Base-by-base conservation (phyloP, 2,888 invertebrate species). In the Pycnomerus fuliginosus region DNA sequence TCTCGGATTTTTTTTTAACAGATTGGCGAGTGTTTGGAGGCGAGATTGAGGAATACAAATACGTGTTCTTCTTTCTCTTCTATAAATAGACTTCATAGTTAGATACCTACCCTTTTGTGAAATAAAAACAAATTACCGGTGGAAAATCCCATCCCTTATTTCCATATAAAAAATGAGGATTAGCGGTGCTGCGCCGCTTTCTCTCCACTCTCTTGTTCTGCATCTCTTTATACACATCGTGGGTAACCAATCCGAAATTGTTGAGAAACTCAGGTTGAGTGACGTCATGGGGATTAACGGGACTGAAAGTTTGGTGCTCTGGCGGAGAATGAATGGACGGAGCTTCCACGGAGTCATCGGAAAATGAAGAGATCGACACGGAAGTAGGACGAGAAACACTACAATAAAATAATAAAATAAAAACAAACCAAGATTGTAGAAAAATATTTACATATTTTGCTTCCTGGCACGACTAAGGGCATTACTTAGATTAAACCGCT, bases 111-210 rank as follows among this genome's bases (percentile, higher is more conserved):
- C n/a, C n/a, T n/a, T n/a, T n/a, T n/a, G 20, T 20, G 5, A 20
- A 20, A 20, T 8, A 4, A 20, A 20, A 20, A 8, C 20, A 20
- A 4, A 20, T 20, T 41, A 60, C 60, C 32, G 51, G 44, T 29
- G 25, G 53, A 53, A 58, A 62, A 53, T 70, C 70, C 68, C 68
- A 71, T 52, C 68, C 69, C 58, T 63, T 68, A 39, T 66, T 74
- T 15, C 75, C 74, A 62, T 78, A 78, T 12, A 78, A 67, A 57
- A 77, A 79, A 49, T 78, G 77, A 1, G 77, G 76, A 62, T 77
- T 77, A 1, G 77, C 77, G 3, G 77, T 78, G 44, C 78, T 77
- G 23, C 78, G 66, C 16, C 77, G 65, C 54, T 77, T 78, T 22
- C 78, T 65, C 57, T 78, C 78, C 5, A 73, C 74, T 35, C 76